These are phyloP conservation scores for Lepidochitona cinerea DNA, from an alignment of 2,888 invertebrate species.

Conservation along the genomic window DNA sequence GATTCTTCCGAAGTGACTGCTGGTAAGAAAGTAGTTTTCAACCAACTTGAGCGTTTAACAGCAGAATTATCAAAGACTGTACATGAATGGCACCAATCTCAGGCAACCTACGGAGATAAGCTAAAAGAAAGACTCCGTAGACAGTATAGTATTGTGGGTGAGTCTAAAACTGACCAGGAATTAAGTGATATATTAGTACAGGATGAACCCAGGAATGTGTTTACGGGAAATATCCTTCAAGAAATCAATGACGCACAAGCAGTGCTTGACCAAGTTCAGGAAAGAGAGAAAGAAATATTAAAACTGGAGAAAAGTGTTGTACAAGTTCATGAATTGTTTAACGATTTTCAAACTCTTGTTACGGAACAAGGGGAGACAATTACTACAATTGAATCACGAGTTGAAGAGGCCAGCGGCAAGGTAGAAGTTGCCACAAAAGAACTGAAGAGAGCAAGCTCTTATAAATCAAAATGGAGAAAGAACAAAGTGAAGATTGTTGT, in stretches of 20 bases:
- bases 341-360: conserved; percentile 52
- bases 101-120: conserved; percentile 54
- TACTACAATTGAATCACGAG: conserved; percentile 48
- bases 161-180: conserved; percentile 27
- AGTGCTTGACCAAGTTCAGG: conserved; percentile 49
- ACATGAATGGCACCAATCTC: conserved; percentile 47
- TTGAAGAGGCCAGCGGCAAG: conserved; percentile 36
- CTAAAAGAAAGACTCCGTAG: conserved; percentile 47
- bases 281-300: conserved; percentile 48
- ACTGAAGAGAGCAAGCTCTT: conserved; percentile 36
- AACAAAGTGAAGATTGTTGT: conserved; percentile 45
- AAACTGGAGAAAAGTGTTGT: conserved; percentile 53
- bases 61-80: conserved; percentile 40
- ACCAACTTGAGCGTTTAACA: conserved; percentile 40
- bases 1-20: not conserved
- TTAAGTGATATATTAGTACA: conserved; percentile 29
- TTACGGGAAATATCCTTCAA: conserved; percentile 50
- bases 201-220: conserved; percentile 35
- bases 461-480: conserved; percentile 36
- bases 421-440: conserved; percentile 44
- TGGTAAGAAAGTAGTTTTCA: not conserved
- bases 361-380: conserved; percentile 55
- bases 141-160: conserved; percentile 43
- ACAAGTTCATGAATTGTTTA: conserved; percentile 54
- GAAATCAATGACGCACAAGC: conserved; percentile 48